Evolutionary conservation across 2,888 invertebrate genomes (phyloP), one percentile per base, ranked within the genome.

Genomic region (Eupithecia vulgata): DNA sequence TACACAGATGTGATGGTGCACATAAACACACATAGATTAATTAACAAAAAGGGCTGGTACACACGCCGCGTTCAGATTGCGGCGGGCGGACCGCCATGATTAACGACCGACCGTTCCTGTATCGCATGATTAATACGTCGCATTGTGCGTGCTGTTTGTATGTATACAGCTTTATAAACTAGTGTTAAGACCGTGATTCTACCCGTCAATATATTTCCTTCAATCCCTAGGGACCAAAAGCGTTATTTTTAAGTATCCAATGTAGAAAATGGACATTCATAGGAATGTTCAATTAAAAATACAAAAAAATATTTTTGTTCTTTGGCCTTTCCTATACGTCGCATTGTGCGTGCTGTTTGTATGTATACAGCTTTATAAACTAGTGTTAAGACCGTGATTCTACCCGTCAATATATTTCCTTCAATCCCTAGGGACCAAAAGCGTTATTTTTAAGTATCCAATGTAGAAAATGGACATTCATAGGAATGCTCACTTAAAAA

Each of bases 71-170:
- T 86, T 86, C 86, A 87, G 90, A 90, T 91, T 90, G 88, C 87
- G 87, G 88, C 87, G 89, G 85, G 88, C 84, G 87, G 85, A 86
- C 87, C 89, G 87, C 88, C 88, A 87, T 92, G 93, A 93, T 92
- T 93, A 93, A 93, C 91, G 93, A 93, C 81, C 88, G 82, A 81
- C 84, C 89, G 87, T 86, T 89, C 89, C 90, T 87, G 88, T 87
- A 88, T 87, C 90, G 85, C 88, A 91, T 94, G 94, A 94, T 93
- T 94, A 93, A 94, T 94, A 92, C 87, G 90, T 89, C 88, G 88
- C 90, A 86, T 87, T 87, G 88, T 88, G 88, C 82, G 86, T 83
- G 82, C 80, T 81, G 79, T 70, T 72, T 75, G 70, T 59, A 35
- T 35, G 40, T 72, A 68, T 76, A 79, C 80, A 57, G 57, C 25